Percentiles rank a stretch among this genome's conserved stretches.
Evolutionary conservation across 2,113 vertebrate genomes (phyloP).

Genomic region (Puntigrus tetrazona): DNA sequence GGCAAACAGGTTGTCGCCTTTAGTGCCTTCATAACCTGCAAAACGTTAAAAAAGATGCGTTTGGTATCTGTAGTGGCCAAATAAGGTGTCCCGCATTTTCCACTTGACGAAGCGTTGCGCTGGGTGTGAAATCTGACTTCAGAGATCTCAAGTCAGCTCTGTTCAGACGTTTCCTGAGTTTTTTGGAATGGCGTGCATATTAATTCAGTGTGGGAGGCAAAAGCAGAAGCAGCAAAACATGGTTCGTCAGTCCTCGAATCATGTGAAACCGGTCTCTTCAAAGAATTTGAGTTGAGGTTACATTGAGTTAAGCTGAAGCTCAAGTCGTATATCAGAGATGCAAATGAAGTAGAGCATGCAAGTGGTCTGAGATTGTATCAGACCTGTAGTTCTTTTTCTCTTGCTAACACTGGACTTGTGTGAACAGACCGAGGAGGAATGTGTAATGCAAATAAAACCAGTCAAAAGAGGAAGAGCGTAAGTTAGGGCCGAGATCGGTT

Average conservation of each 20-base stretch:
- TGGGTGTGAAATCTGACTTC: not conserved
- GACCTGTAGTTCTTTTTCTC: not conserved
- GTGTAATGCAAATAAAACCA: slow-evolving; percentile 48
- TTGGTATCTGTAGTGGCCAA: not conserved
- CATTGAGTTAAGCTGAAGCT: slow-evolving; percentile 6
- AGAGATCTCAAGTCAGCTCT: not conserved
- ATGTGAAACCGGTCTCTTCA: slow-evolving; percentile 30
- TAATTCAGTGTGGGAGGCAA: slow-evolving; percentile 24
- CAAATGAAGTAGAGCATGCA: slow-evolving; percentile 14
- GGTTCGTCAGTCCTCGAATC: slow-evolving; percentile 28
- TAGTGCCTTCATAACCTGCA: not conserved
- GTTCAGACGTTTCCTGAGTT: not conserved
- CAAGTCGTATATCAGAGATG: slow-evolving; percentile 3
- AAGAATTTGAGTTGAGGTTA: slow-evolving; percentile 21
- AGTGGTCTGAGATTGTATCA: slow-evolving; percentile 37
- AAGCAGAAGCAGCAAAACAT: slow-evolving; percentile 55
- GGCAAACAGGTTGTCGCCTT: not conserved
- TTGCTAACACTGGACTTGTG: not conserved
- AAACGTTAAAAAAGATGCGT: no score
- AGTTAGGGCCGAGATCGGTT: not conserved
- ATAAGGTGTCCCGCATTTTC: not conserved
- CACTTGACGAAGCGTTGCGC: not conserved
- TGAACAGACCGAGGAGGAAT: not conserved
- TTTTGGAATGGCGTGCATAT: not conserved
- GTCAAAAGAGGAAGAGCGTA: slow-evolving; percentile 42